Percentiles rank a stretch among this genome's conserved stretches.
Evolutionary conservation across 2,888 invertebrate genomes (phyloP).

Genomic region (Serrognathus titanus): DNA sequence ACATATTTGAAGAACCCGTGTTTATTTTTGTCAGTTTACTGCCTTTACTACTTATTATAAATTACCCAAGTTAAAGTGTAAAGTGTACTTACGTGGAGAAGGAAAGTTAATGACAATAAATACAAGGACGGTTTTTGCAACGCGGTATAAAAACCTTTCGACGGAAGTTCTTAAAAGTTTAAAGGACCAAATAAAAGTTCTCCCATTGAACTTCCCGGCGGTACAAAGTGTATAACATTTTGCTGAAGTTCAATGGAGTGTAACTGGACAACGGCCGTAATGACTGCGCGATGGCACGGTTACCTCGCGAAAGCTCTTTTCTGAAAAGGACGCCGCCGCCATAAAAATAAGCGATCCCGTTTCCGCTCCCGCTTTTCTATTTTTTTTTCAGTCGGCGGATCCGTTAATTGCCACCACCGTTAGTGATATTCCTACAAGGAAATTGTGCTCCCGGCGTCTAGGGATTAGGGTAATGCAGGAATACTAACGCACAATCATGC

Average conservation of each 20-base stretch:
- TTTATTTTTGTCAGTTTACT: too few species aligned
- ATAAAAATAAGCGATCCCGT: neutral
- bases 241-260: constrained; percentile 2
- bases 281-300: neutral
- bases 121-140: too few species aligned
- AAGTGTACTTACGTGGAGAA: too few species aligned
- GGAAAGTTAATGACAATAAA: too few species aligned
- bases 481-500: constrained; percentile 15
- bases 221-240: constrained; percentile 2
- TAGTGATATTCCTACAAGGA: constrained; percentile 2
- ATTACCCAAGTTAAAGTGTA: too few species aligned
- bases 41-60: too few species aligned
- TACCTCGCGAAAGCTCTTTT: neutral
- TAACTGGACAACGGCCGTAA: constrained; percentile 3
- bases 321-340: neutral
- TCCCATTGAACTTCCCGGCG: neutral
- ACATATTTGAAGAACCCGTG: too few species aligned
- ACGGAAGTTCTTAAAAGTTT: neutral
- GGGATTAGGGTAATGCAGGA: constrained; percentile 13
- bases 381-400: neutral
- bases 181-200: constrained; percentile 1
- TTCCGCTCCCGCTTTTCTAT: neutral
- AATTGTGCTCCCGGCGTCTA: neutral
- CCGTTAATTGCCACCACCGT: neutral
- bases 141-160: neutral